A percentile compares a stretch with the other conserved stretches of the same genome.
Evolutionary conservation across 2,888 invertebrate species (phyloP).

Genomic region (Merodon equestris): DNA sequence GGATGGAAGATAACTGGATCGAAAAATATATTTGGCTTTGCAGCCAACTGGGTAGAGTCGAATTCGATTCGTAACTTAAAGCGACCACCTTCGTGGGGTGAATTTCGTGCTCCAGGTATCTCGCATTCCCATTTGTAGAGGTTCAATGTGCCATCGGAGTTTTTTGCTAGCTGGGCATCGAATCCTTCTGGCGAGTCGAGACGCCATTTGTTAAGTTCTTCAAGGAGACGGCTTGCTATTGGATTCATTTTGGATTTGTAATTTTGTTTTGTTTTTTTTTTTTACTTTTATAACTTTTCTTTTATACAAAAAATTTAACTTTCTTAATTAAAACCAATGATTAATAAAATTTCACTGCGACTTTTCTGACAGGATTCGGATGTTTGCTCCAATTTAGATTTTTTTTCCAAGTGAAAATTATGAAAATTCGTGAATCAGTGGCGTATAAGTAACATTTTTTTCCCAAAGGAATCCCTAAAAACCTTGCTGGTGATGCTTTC

Average conservation of each 20-base stretch:
- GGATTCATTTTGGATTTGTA: constrained; percentile 44
- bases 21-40: not conserved
- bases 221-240: constrained; percentile 18
- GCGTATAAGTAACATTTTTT: too few relatives aligned
- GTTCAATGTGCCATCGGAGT: constrained; percentile 45
- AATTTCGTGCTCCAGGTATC: constrained; percentile 9
- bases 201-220: constrained; percentile 51
- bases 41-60: not conserved
- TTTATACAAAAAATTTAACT: not conserved
- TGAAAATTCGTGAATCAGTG: too few relatives aligned
- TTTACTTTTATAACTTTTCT: not conserved
- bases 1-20: constrained; percentile 55
- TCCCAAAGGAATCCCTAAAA: too few relatives aligned
- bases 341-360: too few relatives aligned
- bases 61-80: not conserved
- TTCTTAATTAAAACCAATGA: not conserved
- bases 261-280: not conserved
- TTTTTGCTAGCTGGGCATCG: constrained; percentile 20
- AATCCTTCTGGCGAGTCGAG: constrained; percentile 45
- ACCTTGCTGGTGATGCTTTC: too few relatives aligned
- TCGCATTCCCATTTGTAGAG: constrained; percentile 5
- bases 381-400: too few relatives aligned
- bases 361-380: too few relatives aligned
- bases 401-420: too few relatives aligned
- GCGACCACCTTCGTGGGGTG: not conserved